Percentiles rank a stretch among this genome's conserved stretches.
Conservation (phyloP, 2,888 invertebrate species). For the Hypsopygia costalis region DNA sequence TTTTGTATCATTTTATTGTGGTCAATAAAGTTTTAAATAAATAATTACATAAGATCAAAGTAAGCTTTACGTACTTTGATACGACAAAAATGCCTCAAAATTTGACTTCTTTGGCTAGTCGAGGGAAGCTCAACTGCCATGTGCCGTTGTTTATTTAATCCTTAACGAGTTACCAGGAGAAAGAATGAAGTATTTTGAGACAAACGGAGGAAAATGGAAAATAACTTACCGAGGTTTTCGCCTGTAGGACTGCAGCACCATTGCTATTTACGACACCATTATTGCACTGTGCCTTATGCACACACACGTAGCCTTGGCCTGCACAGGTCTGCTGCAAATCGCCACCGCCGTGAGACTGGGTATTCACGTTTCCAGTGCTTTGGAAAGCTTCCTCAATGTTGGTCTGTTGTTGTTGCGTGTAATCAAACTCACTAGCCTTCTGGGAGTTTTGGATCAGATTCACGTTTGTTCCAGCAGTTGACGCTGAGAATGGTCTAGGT, state of each 20-base stretch:
- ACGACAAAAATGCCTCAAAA: no score
- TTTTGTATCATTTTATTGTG: no score
- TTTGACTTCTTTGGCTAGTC: no score
- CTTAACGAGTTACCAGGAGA: no score
- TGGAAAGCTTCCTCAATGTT: slow-evolving; percentile 59
- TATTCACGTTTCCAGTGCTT: slow-evolving; percentile 52
- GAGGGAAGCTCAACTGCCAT: no score
- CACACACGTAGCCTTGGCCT: slow-evolving; percentile 82
- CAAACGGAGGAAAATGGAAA: no score
- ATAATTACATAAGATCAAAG: no score
- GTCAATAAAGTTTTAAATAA: no score
- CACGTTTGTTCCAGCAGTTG: slow-evolving; percentile 47
- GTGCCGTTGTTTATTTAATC: no score
- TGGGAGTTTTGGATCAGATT: slow-evolving; percentile 58
- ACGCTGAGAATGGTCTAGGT: slow-evolving; percentile 55
- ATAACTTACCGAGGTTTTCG: slow-evolving; percentile 76
- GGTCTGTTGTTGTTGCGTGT: slow-evolving; percentile 50
- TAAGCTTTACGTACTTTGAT: no score
- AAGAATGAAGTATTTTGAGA: no score
- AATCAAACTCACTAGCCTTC: slow-evolving; percentile 51
- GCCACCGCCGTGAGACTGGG: slow-evolving; percentile 44
- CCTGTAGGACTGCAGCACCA: slow-evolving; percentile 68
- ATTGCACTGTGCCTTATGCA: slow-evolving; percentile 79
- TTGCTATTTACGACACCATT: slow-evolving; percentile 80
- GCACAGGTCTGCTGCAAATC: slow-evolving; percentile 76